phyloP scores from a whole-genome alignment of 1,140 invertebrate genomes.

The Leptopilina boulardi region DNA sequence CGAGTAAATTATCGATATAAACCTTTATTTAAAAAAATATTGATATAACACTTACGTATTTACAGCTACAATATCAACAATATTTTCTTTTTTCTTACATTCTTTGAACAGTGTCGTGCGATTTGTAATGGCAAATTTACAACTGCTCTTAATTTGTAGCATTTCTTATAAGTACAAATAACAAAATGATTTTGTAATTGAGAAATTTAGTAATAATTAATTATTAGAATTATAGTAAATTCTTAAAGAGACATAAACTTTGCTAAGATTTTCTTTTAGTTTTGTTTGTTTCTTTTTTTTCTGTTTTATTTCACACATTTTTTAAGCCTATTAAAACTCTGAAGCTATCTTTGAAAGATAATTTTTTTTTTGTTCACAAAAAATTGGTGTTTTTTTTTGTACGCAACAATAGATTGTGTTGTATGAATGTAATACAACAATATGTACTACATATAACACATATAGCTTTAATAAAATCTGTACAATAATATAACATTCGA shows the following conservation, averaged over 20 bases:
- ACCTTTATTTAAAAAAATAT: conserved; percentile 33
- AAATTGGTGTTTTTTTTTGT: conserved; percentile 32
- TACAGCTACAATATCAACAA: conserved; percentile 26
- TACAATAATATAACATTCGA: conserved; percentile 23
- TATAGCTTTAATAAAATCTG: conserved; percentile 25
- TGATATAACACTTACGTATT: conserved; percentile 25
- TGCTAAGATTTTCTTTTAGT: conserved; percentile 7
- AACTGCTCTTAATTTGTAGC: conserved; percentile 28
- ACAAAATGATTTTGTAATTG: background rate
- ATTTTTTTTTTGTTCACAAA: conserved; percentile 1
- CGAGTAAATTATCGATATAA: conserved; percentile 26
- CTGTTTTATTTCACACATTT: background rate
- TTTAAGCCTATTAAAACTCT: conserved; percentile 22
- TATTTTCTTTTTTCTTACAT: background rate
- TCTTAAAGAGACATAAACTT: conserved; percentile 19
- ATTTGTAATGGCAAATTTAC: conserved; percentile 20
- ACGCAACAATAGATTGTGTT: background rate
- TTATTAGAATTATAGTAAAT: background rate
- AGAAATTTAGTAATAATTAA: background rate
- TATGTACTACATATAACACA: background rate
- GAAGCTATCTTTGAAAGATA: background rate
- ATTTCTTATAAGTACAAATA: conserved; percentile 1
- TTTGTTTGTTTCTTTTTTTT: too few relatives aligned
- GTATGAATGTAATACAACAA: background rate
- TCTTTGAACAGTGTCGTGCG: conserved; percentile 3